Conservation (phyloP, 2,113 vertebrate species). For the Herpetotheres cachinnans region DNA sequence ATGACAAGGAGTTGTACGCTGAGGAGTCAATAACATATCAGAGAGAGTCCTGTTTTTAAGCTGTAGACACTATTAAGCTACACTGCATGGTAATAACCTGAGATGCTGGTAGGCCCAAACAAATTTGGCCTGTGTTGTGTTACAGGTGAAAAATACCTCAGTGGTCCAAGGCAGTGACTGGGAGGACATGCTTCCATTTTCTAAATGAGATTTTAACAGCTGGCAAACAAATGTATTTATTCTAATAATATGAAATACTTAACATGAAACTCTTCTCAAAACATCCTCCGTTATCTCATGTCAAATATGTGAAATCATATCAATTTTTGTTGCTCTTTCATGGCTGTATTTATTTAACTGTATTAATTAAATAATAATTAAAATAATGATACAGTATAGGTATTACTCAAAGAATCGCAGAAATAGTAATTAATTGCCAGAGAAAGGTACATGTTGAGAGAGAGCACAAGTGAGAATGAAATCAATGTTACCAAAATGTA, state of each 20-base stretch:
- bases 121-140: background rate
- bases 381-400: background rate
- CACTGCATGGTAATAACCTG: background rate
- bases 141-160: background rate
- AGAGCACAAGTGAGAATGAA: background rate
- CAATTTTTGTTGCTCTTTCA: background rate
- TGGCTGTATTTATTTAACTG: background rate
- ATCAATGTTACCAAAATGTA: background rate
- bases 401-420: background rate
- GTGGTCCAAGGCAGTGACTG: rapidly evolving
- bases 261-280: background rate
- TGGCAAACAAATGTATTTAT: background rate
- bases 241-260: background rate
- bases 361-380: background rate
- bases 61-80: background rate
- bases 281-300: background rate
- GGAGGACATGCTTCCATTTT: background rate
- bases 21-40: background rate
- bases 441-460: background rate
- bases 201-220: background rate
- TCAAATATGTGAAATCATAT: background rate
- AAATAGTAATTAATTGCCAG: background rate
- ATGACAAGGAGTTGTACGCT: background rate
- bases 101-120: background rate
- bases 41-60: background rate